Base-by-base conservation (phyloP, 2,797 vertebrate genomes). In the Calcarius lapponicus region DNA sequence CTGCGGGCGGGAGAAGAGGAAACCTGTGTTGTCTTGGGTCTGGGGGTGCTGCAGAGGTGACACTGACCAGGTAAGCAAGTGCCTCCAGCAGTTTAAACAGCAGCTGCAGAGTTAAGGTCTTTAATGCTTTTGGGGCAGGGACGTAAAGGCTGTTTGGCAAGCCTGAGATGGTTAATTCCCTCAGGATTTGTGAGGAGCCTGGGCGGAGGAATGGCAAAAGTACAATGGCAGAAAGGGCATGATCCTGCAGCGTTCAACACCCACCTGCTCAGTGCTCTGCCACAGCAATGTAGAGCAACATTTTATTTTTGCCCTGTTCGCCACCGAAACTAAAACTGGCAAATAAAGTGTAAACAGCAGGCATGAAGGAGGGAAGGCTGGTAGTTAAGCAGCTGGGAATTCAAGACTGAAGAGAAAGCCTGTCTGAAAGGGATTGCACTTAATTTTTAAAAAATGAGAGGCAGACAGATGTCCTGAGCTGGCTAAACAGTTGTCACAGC, bases 31-130 rank as follows among this genome's bases (percentile, higher is more conserved):
- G 74, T 92, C 89, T 94, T 51, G 65, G 97, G 95, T 92, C 78
- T 92, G 94, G 88, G 94, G 96, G 96, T 90, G 93, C 93, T 83
- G 90, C 92, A 7, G 82, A 96, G 95, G 93, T 91, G 92, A 95
- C 60, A 48, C 81, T 88, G 69, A 54, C 4, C 22, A 98, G 98
- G 98, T 98, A 98, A 98, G 98, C 95, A 11, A 13, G 82, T 64
- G 83, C 72, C 90, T 71, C 80, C 32, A 19, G 79, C 89, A 94
- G 51, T 88, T 95, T 92, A 87, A 90, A 76, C 15, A 92, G 76
- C 61, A 81, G 74, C 87, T 95, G 83, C 74, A 16, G 36, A 92
- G 64, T 90, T 87, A 76, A 94, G 87, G 54, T 89, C 88, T 96
- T 86, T 84, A 97, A 64, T 19, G 81, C n/a, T 91, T 81, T 84